A percentile compares a stretch with the other conserved stretches of the same genome.
Evolutionary conservation across 1,140 invertebrate species (phyloP).

Genomic region (Hypothenemus hampei): DNA sequence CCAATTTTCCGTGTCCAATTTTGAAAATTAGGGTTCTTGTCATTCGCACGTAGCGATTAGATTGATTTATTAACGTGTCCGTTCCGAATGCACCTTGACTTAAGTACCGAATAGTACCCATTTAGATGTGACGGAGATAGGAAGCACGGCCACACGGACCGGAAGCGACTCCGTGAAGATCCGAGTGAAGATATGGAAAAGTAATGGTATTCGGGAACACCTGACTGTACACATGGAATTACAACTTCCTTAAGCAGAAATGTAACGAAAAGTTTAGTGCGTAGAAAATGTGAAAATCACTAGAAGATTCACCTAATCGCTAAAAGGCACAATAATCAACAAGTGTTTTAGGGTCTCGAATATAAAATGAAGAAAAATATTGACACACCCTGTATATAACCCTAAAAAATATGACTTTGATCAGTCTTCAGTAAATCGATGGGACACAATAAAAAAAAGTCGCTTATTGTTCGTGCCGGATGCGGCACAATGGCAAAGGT

Average conservation of each 20-base stretch:
- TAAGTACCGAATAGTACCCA: constrained; percentile 23
- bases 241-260: constrained; percentile 1
- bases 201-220: constrained; percentile 16
- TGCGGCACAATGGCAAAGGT: constrained; percentile 22
- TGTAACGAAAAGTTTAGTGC: too few species aligned
- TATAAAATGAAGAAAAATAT: too few species aligned
- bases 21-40: constrained; percentile 24
- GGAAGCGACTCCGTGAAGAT: constrained; percentile 16
- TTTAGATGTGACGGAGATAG: constrained; percentile 17
- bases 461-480: constrained; percentile 18
- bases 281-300: too few species aligned
- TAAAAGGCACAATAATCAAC: too few species aligned
- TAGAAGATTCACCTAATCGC: too few species aligned
- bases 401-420: too few species aligned
- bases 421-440: background rate
- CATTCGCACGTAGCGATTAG: constrained; percentile 14
- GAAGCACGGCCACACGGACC: constrained; percentile 13
- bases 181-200: constrained; percentile 6
- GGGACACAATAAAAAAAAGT: constrained; percentile 14
- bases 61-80: constrained; percentile 18
- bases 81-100: constrained; percentile 14
- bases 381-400: too few species aligned
- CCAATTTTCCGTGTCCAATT: too few species aligned
- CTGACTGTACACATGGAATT: constrained; percentile 10
- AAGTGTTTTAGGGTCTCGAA: too few species aligned